These are phyloP conservation scores for Drosophila insularis DNA, from an alignment of 1,140 invertebrate genomes.

Conservation along the genomic window DNA sequence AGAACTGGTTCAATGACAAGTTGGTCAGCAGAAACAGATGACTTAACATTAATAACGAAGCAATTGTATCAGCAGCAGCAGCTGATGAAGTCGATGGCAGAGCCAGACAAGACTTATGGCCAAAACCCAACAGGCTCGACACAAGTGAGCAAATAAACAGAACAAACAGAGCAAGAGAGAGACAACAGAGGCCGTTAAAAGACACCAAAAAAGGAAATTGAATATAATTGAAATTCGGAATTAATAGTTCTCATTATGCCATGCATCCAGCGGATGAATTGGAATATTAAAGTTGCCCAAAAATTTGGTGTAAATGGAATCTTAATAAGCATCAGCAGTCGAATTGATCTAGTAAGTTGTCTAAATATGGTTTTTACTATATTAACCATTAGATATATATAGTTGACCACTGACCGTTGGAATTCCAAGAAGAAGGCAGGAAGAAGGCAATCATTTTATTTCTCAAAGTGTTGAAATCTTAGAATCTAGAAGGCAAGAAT, in stretches of 20 bases:
- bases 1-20: conserved; percentile 32
- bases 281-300: too few species aligned
- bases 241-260: neutral
- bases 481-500: too few species aligned
- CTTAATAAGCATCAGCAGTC: too few species aligned
- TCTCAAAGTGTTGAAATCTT: too few species aligned
- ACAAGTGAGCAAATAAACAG: neutral
- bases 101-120: conserved; percentile 2
- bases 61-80: conserved; percentile 59
- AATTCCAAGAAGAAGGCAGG: too few species aligned
- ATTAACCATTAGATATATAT: too few species aligned
- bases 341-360: too few species aligned
- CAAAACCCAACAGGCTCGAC: neutral
- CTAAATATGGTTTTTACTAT: too few species aligned
- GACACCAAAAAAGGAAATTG: neutral
- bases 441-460: too few species aligned
- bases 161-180: neutral
- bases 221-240: neutral
- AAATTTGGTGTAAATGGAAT: too few species aligned
- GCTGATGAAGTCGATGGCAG: conserved; percentile 9
- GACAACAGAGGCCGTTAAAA: neutral
- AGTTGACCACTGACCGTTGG: too few species aligned
- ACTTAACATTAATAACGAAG: conserved; percentile 72
- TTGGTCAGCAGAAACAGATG: conserved; percentile 54
- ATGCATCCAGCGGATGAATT: too few species aligned